Evolutionary conservation across 2,888 invertebrate species (phyloP).

Genomic region (Sarcophaga caerulescens): DNA sequence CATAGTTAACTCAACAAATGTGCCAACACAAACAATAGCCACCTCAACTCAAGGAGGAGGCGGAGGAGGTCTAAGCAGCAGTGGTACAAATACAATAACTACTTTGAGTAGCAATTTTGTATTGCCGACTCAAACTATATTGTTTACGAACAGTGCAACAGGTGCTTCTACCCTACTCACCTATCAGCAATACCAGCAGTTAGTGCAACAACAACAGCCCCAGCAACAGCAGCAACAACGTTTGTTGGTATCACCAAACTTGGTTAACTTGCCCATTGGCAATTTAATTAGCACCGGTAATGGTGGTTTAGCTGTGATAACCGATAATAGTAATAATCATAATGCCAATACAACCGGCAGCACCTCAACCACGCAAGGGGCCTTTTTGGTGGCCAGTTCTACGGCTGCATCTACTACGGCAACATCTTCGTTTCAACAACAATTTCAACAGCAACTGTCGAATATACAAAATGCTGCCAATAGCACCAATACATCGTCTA

Average conservation of each 20-base stretch:
- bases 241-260: constrained; percentile 79
- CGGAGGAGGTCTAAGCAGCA: constrained; percentile 46
- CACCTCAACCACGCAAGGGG: constrained; percentile 69
- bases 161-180: constrained; percentile 68
- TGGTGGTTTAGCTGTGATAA: constrained; percentile 70
- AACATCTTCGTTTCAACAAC: constrained; percentile 72
- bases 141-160: constrained; percentile 70
- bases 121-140: constrained; percentile 69
- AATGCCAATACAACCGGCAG: constrained; percentile 41
- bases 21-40: constrained; percentile 59
- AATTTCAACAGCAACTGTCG: constrained; percentile 71
- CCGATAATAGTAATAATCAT: constrained; percentile 51
- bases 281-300: constrained; percentile 75
- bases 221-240: constrained; percentile 71
- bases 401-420: constrained; percentile 70
- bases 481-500: constrained; percentile 60
- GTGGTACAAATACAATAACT: constrained; percentile 61
- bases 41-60: constrained; percentile 60
- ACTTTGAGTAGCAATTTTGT: constrained; percentile 66
- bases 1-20: constrained; percentile 55
- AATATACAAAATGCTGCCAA: constrained; percentile 47
- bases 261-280: constrained; percentile 79
- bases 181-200: constrained; percentile 71
- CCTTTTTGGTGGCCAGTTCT: constrained; percentile 70
- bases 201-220: constrained; percentile 71